A percentile compares a stretch with the other conserved stretches of the same genome.
These are phyloP conservation scores for Ctenomys sociabilis DNA, from an alignment of 2,113 vertebrate species.

Conservation along the genomic window DNA sequence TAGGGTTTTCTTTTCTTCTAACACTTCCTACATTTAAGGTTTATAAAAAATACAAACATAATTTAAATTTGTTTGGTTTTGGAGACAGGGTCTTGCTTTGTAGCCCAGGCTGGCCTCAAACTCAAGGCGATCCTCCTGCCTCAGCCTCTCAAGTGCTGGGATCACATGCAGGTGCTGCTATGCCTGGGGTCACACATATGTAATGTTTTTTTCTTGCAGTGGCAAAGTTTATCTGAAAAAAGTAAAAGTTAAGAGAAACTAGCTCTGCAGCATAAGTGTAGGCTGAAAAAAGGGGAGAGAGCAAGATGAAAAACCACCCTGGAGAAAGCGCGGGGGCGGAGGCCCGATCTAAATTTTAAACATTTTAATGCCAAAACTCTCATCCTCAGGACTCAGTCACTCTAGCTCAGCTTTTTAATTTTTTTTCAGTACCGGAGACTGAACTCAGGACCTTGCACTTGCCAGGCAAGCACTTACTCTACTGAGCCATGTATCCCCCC, in stretches of 20 bases:
- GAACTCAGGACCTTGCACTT: too few species aligned
- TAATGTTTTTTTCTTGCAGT: not conserved
- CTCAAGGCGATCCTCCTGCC: not conserved
- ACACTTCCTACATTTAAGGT: not conserved
- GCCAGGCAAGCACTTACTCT: too few species aligned
- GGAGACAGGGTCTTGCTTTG: not conserved
- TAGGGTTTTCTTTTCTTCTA: not conserved
- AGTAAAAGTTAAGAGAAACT: not conserved
- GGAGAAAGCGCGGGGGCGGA: not conserved
- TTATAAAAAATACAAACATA: not conserved
- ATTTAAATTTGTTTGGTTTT: not conserved
- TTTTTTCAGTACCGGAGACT: too few species aligned
- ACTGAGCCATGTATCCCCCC: too few species aligned
- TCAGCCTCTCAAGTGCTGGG: not conserved
- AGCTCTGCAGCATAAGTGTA: not conserved
- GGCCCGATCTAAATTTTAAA: not conserved
- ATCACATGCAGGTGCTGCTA: not conserved
- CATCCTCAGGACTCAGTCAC: not conserved
- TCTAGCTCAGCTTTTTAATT: not conserved
- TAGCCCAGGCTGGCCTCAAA: not conserved
- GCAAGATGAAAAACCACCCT: not conserved
- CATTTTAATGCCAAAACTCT: not conserved
- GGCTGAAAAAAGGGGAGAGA: not conserved
- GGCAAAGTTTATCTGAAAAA: not conserved
- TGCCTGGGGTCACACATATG: not conserved